Base-by-base conservation (phyloP, 2,797 vertebrate species). In the Argentina silus region DNA sequence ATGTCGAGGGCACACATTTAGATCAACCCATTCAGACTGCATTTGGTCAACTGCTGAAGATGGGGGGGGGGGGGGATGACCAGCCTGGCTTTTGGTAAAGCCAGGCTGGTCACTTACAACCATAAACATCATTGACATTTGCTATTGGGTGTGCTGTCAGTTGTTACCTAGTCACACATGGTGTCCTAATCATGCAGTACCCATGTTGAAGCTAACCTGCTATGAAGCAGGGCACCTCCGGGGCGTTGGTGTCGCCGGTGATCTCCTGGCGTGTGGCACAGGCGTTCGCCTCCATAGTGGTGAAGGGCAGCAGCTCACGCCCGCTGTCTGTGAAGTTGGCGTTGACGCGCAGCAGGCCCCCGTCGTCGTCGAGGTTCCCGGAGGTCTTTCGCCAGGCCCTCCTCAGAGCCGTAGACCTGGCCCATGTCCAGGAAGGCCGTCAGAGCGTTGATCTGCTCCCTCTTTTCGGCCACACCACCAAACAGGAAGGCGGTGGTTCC, bases 391-490 rank as follows among this genome's bases (percentile, higher is more conserved):
- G 95, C 95, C 9, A 95, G 78, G 0, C 81, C 44, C 0, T 91
- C 87, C 0, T 96, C 94, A 0, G 95, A 88, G 67, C 96, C 92
- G 0, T 98, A 98, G 19, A 99, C 90, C 0, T 93, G 93, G 70
- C 95, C 87, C 68, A 94, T 88, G 0, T 98, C 96, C 9, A 97
- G 67, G 88, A 93, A 98, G 0, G 97, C 88, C 0, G 92, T 98
- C 79, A 93, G 81, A 0, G 94, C 48, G 0, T 98, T 99, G 82
- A 98, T 94, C 91, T 98, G 96, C 87, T 98, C 91, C 2, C 94
- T 87, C 59, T 71, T 84, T 7, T 66, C 81, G 3, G 88, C 27
- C 0, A 73, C 81, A 0, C 87, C 90, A 0, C 91, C 94, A 10
- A 94, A 94, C 9, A 91, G 88, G 73, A 69, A 91, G 8, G 86